These are phyloP conservation scores for Pseudochirops corinnae DNA, from an alignment of 2,797 vertebrate genomes.

Conservation along the genomic window DNA sequence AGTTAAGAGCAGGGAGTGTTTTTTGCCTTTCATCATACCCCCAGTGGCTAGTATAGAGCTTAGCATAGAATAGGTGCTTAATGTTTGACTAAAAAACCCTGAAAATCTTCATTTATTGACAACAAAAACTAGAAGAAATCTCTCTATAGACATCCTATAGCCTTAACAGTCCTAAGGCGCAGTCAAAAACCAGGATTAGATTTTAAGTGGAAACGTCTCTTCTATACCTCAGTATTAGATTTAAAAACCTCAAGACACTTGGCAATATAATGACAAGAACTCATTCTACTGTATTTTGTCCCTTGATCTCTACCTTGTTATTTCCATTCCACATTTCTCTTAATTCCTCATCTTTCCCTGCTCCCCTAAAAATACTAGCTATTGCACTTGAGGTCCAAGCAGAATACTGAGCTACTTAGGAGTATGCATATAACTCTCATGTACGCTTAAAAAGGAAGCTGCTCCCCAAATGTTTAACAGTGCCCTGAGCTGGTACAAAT, in stretches of 20 bases:
- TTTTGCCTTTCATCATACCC: neutral
- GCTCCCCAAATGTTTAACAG: neutral
- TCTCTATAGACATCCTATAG: neutral
- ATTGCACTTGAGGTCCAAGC: neutral
- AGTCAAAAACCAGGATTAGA: neutral
- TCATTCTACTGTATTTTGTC: neutral
- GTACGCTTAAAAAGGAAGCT: neutral
- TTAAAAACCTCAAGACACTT: slow-evolving; percentile 34
- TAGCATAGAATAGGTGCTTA: neutral
- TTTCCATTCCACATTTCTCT: slow-evolving; percentile 5
- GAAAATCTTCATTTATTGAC: neutral
- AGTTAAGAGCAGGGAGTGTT: neutral
- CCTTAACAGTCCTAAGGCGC: neutral
- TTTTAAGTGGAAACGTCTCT: neutral
- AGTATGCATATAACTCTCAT: neutral
- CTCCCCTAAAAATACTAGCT: slow-evolving; percentile 29
- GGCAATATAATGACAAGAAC: neutral
- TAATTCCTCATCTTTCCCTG: slow-evolving; percentile 25
- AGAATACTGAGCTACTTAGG: neutral
- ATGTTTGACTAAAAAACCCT: neutral
- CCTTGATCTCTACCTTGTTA: neutral
- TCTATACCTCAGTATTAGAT: neutral
- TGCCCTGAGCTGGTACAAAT: neutral
- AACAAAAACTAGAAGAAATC: neutral
- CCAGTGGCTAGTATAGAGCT: neutral